These are phyloP conservation scores for Glaucidium brasilianum DNA, from an alignment of 2,113 vertebrate genomes.

Conservation along the genomic window DNA sequence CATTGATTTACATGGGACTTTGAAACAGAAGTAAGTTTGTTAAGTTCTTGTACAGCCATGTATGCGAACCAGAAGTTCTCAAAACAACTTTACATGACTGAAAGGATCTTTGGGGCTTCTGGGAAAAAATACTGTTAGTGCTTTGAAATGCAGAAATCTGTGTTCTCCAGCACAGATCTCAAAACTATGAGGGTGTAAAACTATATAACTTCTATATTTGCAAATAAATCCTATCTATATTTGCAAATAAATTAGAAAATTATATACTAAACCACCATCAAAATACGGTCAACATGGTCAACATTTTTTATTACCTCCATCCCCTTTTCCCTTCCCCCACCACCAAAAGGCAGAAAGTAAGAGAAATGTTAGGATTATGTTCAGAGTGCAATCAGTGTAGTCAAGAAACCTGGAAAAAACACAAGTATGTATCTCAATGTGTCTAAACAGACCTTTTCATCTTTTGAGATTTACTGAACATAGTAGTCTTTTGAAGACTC, in stretches of 20 bases:
- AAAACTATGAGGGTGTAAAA: not conserved
- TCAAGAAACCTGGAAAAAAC: not conserved
- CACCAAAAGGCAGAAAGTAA: not conserved
- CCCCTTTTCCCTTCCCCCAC: not conserved
- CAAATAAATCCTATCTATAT: not conserved
- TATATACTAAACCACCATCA: not conserved
- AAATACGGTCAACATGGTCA: accelerated
- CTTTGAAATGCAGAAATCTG: not conserved
- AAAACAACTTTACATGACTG: not conserved
- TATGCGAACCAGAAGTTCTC: not conserved
- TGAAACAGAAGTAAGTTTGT: not conserved
- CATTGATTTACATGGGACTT: not conserved
- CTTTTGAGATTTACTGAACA: not conserved
- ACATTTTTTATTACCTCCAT: not conserved
- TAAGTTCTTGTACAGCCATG: not conserved
- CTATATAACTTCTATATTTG: not conserved
- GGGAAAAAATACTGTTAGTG: not conserved
- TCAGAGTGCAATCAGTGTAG: not conserved
- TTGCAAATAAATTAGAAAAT: not conserved
- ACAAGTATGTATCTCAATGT: not conserved
- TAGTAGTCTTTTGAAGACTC: not conserved
- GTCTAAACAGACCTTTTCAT: not conserved
- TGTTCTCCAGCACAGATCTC: not conserved
- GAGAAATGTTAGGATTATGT: not conserved
- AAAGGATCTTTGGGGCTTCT: not conserved